Evolutionary conservation across 2,888 invertebrate species (phyloP).

Genomic region (Scaptomyza flava): DNA sequence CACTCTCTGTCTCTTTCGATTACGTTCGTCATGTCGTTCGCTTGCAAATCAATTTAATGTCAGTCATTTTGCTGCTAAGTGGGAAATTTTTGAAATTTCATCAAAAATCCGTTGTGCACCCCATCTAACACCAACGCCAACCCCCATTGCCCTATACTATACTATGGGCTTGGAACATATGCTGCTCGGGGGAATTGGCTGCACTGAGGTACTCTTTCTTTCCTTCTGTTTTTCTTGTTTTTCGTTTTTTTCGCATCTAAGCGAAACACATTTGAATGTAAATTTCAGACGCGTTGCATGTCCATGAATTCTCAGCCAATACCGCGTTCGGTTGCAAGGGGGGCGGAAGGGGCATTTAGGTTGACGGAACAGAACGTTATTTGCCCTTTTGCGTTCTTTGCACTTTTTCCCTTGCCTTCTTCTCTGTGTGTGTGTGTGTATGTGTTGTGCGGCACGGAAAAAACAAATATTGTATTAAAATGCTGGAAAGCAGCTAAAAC

Average conservation of each 20-base stretch:
- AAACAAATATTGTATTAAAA: constrained; percentile 82
- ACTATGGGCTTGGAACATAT: constrained; percentile 69
- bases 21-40: constrained; percentile 81
- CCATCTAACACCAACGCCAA: constrained; percentile 22
- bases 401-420: constrained; percentile 49
- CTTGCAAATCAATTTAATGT: constrained; percentile 83
- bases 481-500: constrained; percentile 82
- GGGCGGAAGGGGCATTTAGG: background rate
- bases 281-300: constrained; percentile 76
- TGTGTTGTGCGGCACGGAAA: constrained; percentile 43
- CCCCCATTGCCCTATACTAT: constrained; percentile 3
- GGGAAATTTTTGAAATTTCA: constrained; percentile 82
- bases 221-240: constrained; percentile 23
- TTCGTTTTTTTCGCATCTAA: constrained; percentile 63
- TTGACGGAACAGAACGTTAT: constrained; percentile 25
- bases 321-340: constrained; percentile 19
- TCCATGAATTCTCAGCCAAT: constrained; percentile 70
- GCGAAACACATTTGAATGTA: constrained; percentile 81
- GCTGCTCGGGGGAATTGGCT: constrained; percentile 78
- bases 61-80: constrained; percentile 79
- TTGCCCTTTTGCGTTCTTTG: constrained; percentile 56
- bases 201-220: constrained; percentile 67
- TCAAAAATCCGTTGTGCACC: constrained; percentile 75
- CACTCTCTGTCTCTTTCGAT: constrained; percentile 34
- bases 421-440: constrained; percentile 10